Base-by-base conservation (phyloP, 2,797 vertebrate genomes). In the Sebastes minor region DNA sequence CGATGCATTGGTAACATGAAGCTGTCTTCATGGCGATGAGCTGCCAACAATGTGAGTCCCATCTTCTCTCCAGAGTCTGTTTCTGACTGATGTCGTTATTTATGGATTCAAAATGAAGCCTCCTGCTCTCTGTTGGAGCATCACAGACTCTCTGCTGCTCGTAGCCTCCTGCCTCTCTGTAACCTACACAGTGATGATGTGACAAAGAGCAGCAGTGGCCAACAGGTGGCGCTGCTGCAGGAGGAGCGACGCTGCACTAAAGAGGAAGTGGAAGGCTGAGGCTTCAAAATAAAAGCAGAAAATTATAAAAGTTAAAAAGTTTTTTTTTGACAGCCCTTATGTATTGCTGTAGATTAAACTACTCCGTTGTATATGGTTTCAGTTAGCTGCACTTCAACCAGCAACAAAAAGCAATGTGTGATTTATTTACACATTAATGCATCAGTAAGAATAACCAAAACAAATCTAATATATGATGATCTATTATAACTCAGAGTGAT, bases 261-360 rank as follows among this genome's bases (percentile, higher is more conserved):
- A n/a, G 8, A 18, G 69, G 74, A 83, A 73, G 42, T 42, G 28
- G 2, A 42, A 32, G 1, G 0, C 1, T 0, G 1, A 0, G 13
- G 10, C 46, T 91, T 88, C 90, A 87, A 81, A 90, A 77, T 82
- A 89, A 91, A 80, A 79, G 74, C 49, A 18, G 2, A 33, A 52
- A 0, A 52, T 18, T 52, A 8, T 8, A 52, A 52, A 0, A 18
- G 0, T n/a, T 46, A 0, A 46, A 42, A 46, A 18, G 0, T 7
- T 18, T 46, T 46, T 46, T 46, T 18, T 13, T 35, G 35, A 35
- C 0, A 35, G 5, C 13, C 13, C 13, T 6, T 14, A 10, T 22
- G 8, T 14, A 20, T 49, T 66, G 25, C 18, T 49, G 14, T 49
- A 5, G 22, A 42, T 25, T 64, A 5, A 42, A 42, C 33, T 61